Evolutionary conservation across 2,888 invertebrate species (phyloP).

Genomic region (Thumatha senex): DNA sequence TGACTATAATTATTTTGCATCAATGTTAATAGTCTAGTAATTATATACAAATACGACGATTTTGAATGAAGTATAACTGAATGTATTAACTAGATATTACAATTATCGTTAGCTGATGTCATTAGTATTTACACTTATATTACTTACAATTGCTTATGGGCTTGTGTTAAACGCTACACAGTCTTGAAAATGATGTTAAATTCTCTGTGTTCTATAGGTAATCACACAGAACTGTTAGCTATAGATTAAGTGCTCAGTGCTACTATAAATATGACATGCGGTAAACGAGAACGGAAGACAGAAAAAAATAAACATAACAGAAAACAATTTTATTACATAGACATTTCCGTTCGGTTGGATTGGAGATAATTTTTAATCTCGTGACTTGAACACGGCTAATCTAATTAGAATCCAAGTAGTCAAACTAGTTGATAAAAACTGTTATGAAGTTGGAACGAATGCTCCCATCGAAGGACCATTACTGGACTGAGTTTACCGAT

Average conservation of each 20-base stretch:
- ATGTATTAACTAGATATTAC: not conserved
- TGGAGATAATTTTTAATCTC: slow-evolving; percentile 63
- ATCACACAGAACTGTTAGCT: slow-evolving; percentile 18
- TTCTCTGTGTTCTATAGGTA: not conserved
- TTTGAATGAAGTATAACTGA: not conserved
- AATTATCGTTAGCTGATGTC: not conserved
- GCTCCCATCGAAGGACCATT: slow-evolving; percentile 52
- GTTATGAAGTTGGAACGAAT: slow-evolving; percentile 53
- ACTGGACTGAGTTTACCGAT: slow-evolving; percentile 42
- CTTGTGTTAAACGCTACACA: not conserved
- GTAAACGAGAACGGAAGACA: slow-evolving; percentile 63
- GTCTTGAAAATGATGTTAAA: not conserved
- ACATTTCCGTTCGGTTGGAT: slow-evolving; percentile 65
- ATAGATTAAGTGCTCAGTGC: slow-evolving; percentile 50
- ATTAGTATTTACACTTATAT: not conserved
- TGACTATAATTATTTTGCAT: slow-evolving; percentile 3
- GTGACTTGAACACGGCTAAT: slow-evolving; percentile 55
- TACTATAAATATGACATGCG: slow-evolving; percentile 51
- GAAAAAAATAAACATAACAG: slow-evolving; percentile 60
- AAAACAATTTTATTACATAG: slow-evolving; percentile 66
- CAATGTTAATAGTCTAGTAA: not conserved
- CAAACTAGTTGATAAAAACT: slow-evolving; percentile 57
- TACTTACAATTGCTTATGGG: not conserved
- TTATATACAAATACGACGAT: not conserved
- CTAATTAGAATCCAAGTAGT: slow-evolving; percentile 64